Evolutionary conservation across 2,888 invertebrate genomes (phyloP), one percentile per base, ranked within the genome.

Genomic region (Hydroisotoma schaefferi): DNA sequence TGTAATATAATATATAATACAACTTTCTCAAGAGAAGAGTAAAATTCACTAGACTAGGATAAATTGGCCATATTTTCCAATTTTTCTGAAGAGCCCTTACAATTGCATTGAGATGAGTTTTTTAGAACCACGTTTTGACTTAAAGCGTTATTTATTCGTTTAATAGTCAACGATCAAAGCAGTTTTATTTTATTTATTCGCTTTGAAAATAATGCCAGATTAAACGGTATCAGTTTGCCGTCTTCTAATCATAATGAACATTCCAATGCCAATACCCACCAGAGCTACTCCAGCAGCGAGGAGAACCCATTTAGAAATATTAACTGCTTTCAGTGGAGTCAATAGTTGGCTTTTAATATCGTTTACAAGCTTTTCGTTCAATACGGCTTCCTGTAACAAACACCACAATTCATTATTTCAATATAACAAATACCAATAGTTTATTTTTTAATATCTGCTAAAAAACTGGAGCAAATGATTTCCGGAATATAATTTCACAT

Each of bases 271-370:
- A 10, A 40, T 15, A n/a, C 61, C 68, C 43, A 48, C 27, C 10
- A 57, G 46, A 25, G 53, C 26, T 28, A 44, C 37, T 23, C 65
- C 59, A 10, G 61, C 25, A 10, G 48, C 58, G 2, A 68, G 27
- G 18, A 68, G 18, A 8, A 43, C 38, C 64, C 64, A 64, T 53
- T 68, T 66, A 4, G 40, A 52, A 29, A 59, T 56, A 1, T 38
- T 23, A 20, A 68, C 48, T 20, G 58, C 63, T 37, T 62, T 47
- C 18, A 64, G 44, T 1, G 68, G 58, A 1, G 58, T 60, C 1
- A 68, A 20, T 1, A 68, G 28, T 40, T 51, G 51, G 2, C 18
- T 15, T 40, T 60, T 59, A 8, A 68, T 3, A 26, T 61, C 59
- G 22, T 61, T 54, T 15, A 54, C 57, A 15, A 46, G 29, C 10